Evolutionary conservation across 2,113 vertebrate genomes (phyloP).

Genomic region (Macheiramphus alcinus): DNA sequence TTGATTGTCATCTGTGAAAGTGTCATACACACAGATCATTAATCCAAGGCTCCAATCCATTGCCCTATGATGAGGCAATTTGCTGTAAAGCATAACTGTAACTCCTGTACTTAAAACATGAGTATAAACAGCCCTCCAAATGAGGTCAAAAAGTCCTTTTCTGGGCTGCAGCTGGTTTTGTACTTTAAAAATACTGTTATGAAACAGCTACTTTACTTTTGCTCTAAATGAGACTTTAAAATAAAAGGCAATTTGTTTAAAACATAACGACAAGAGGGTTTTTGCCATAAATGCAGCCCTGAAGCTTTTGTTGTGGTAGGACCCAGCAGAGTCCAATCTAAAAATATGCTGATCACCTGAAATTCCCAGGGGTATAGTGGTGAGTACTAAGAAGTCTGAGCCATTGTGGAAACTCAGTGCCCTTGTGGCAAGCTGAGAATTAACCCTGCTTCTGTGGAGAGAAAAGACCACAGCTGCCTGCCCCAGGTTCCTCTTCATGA

Average conservation of each 20-base stretch:
- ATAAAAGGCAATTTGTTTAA: not conserved
- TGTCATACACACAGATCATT: not conserved
- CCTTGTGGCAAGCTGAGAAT: not conserved
- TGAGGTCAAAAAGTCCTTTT: not conserved
- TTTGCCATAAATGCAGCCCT: not conserved
- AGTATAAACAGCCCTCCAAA: not conserved
- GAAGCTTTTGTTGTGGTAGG: not conserved
- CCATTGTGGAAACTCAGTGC: not conserved
- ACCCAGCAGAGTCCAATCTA: not conserved
- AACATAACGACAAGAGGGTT: not conserved
- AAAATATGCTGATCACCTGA: not conserved
- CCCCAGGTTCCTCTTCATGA: not conserved
- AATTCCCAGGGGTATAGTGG: not conserved
- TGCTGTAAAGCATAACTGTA: not conserved
- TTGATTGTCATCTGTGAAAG: not conserved
- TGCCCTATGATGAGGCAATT: not conserved
- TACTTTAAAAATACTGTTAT: not conserved
- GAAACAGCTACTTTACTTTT: not conserved
- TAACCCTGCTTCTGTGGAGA: not conserved
- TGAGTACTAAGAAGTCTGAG: not conserved
- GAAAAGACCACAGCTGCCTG: not conserved
- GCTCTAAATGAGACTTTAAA: not conserved
- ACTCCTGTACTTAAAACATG: not conserved
- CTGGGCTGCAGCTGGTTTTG: not conserved
- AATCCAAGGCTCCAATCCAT: not conserved